Evolutionary conservation across 1,140 invertebrate species (phyloP), one percentile per base, ranked within the genome.

Genomic region (Drosophila kurseongensis): DNA sequence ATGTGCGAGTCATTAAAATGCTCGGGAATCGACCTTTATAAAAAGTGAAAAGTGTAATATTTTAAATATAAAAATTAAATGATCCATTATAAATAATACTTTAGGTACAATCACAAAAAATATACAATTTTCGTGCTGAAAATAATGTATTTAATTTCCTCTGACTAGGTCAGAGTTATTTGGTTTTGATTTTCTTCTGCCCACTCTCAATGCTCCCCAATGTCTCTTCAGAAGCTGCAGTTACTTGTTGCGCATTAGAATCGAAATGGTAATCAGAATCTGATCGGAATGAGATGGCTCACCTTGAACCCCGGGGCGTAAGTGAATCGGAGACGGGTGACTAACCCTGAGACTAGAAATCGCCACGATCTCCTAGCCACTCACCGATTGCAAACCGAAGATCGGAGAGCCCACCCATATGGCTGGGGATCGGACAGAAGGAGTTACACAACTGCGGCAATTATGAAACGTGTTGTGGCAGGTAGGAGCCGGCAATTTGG

Each of bases 401-500:
- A 48, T 36, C 47, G 29, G 4, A 13, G 4, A 16, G 75, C 52
- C 81, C 81, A 85, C 81, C 81, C 81, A 73, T 38, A n/a, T 38
- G 38, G 60, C 29, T 50, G 41, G n/a, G 29, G 41, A 54, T 48
- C 12, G 23, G 32, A 36, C n/a, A 58, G 60, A 69, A 56, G 61
- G 47, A 75, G 76, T 84, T 84, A 80, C 66, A 72, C 80, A 84
- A 54, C 36, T 44, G 62, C 45, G 75, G 38, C 65, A 69, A 77
- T 77, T 77, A 77, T 57, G 67, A 75, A 77, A 77, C 74, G 69
- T 56, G 58, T 75, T 75, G 58, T 35, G 58, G 47, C 69, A 48
- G 68, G 68, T 40, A 80, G 59, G 42, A 80, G 78, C 82, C 67
- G 48, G 56, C 73, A 88, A 88, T 88, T 88, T 88, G 83, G 84